Percentiles rank a stretch among this genome's conserved stretches.
Conservation (phyloP, 2,888 invertebrate species). For the Ferdinandea cuprea region DNA sequence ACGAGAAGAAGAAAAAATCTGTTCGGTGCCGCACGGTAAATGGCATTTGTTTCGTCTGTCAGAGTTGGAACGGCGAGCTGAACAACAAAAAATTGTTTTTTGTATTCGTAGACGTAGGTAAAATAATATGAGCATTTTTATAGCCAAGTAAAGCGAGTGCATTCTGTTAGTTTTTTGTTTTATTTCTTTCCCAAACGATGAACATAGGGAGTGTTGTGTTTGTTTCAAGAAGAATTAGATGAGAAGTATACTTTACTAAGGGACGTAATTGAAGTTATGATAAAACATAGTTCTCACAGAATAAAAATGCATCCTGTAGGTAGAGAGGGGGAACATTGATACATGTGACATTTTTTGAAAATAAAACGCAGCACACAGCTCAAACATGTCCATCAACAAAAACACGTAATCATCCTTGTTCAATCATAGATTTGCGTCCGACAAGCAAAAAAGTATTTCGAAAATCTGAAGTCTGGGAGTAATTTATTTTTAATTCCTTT, state of each 20-base stretch:
- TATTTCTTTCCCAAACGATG: neutral
- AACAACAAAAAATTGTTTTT: constrained; percentile 9
- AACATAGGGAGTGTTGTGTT: constrained; percentile 15
- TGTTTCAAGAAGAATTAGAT: neutral
- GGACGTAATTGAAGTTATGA: neutral
- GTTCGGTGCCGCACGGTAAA: constrained; percentile 37
- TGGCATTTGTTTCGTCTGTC: constrained; percentile 44
- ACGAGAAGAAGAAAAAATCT: neutral
- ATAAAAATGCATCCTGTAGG: too few relatives aligned
- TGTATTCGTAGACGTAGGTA: neutral
- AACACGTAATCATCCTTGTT: too few relatives aligned
- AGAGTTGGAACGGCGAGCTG: constrained; percentile 4
- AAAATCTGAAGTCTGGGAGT: too few relatives aligned
- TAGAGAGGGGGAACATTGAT: too few relatives aligned
- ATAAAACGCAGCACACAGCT: too few relatives aligned
- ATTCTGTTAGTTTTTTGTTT: constrained; percentile 12
- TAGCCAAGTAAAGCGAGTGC: constrained; percentile 12
- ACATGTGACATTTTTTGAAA: too few relatives aligned
- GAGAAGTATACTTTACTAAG: neutral
- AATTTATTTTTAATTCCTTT: too few relatives aligned
- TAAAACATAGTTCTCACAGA: too few relatives aligned
- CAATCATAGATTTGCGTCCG: too few relatives aligned
- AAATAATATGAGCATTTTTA: constrained; percentile 16
- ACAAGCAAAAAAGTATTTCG: too few relatives aligned
- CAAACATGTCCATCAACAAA: too few relatives aligned